Conservation (phyloP, 1,140 invertebrate species). For the Drosophila athabasca region DNA sequence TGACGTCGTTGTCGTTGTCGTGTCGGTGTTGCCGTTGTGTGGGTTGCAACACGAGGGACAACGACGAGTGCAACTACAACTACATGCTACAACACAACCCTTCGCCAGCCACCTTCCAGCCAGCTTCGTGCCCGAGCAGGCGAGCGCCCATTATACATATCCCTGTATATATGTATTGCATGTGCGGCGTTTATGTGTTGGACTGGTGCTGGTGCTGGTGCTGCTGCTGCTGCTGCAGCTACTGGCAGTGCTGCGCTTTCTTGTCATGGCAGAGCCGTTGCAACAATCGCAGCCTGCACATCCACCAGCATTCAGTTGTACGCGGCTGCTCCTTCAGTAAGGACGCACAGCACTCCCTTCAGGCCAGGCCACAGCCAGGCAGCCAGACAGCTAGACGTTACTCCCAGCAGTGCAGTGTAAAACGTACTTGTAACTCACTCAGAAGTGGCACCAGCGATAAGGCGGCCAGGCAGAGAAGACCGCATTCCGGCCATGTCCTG, state of each 20-base stretch:
- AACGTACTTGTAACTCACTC: conserved; percentile 21
- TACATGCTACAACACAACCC: conserved; percentile 76
- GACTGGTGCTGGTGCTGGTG: conserved; percentile 37
- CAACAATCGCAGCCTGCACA: conserved; percentile 78
- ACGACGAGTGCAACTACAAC: conserved; percentile 50
- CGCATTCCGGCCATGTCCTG: neutral
- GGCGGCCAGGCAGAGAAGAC: neutral
- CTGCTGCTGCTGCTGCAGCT: conserved; percentile 21
- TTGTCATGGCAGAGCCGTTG: conserved; percentile 48
- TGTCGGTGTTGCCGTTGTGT: conserved; percentile 29
- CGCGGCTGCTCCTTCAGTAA: conserved; percentile 79
- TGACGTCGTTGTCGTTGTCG: conserved; percentile 23
- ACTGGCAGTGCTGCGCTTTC: conserved; percentile 55
- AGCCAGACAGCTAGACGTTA: conserved; percentile 9
- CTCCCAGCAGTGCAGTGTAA: conserved; percentile 24
- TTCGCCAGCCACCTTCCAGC: conserved; percentile 46
- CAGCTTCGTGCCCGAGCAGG: conserved; percentile 51
- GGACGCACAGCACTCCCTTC: conserved; percentile 69
- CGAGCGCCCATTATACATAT: conserved; percentile 54
- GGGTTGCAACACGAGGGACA: conserved; percentile 61
- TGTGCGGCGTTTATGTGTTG: conserved; percentile 63
- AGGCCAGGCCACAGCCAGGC: conserved; percentile 24
- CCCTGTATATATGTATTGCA: conserved; percentile 37
- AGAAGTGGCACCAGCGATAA: no score
- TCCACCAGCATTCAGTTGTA: conserved; percentile 74